Evolutionary conservation across 2,113 vertebrate species (phyloP).

Genomic region (Phyllostomus hastatus): DNA sequence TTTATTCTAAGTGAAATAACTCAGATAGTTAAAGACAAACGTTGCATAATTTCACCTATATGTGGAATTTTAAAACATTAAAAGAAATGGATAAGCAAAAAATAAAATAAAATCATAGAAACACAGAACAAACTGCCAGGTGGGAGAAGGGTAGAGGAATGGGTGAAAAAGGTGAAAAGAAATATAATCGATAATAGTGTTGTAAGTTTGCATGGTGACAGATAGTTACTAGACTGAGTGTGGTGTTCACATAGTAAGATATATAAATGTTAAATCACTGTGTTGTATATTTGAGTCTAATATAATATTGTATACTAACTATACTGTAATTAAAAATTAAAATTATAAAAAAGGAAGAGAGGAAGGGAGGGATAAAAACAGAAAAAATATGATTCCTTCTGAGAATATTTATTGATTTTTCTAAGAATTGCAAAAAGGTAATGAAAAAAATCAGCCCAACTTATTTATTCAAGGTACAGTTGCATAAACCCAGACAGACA

Average conservation of each 20-base stretch:
- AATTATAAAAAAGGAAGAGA: not conserved
- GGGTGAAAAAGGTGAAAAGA: not conserved
- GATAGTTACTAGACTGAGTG: not conserved
- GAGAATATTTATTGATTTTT: slow-evolving; percentile 7
- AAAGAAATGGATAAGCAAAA: not conserved
- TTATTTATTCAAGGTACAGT: not conserved
- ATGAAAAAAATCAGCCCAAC: not conserved
- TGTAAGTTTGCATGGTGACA: not conserved
- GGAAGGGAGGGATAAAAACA: not conserved
- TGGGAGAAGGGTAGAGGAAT: not conserved
- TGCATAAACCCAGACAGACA: not conserved
- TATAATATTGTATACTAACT: not conserved
- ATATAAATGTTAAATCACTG: not conserved
- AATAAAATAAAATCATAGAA: not conserved
- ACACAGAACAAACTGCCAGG: not conserved
- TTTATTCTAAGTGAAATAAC: not conserved
- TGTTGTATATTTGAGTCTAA: not conserved
- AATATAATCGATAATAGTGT: not conserved
- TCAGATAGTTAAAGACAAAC: not conserved
- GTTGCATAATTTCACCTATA: not conserved
- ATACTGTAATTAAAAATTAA: not conserved
- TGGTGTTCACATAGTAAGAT: not conserved
- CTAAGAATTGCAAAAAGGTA: not conserved
- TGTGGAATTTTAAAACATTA: not conserved
- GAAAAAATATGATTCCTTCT: not conserved